phyloP scores from a whole-genome alignment of 2,113 vertebrate species.

The Leucosticte australis region DNA sequence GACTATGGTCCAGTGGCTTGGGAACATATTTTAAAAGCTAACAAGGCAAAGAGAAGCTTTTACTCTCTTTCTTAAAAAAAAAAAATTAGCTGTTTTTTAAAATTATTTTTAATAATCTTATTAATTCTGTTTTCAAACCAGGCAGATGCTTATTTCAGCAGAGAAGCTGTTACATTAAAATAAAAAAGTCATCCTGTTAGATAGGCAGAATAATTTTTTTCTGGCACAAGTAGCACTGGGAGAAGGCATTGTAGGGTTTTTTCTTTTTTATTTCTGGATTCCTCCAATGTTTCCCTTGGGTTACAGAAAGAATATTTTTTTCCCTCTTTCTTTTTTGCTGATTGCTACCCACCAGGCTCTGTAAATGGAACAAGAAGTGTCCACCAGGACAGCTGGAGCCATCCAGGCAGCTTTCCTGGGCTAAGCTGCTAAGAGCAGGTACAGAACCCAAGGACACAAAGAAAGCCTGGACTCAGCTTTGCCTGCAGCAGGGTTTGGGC shows the following conservation, averaged over 20 bases:
- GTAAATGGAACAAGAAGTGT: conserved; percentile 26
- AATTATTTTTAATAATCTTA: background rate
- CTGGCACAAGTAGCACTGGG: conserved; percentile 10
- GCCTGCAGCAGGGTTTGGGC: background rate
- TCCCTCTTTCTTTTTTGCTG: conserved; percentile 30
- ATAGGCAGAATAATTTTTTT: conserved; percentile 49
- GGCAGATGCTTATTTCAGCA: conserved; percentile 24
- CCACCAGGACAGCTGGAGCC: background rate
- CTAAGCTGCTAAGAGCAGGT: background rate
- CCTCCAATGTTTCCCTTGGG: conserved; percentile 39
- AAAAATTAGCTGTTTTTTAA: background rate
- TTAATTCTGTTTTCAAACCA: conserved; percentile 46
- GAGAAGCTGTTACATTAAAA: conserved; percentile 26
- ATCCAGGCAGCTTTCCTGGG: background rate
- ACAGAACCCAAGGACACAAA: background rate
- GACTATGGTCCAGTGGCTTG: background rate
- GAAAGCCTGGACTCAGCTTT: background rate
- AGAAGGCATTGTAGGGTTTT: background rate
- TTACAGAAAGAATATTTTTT: conserved; percentile 5
- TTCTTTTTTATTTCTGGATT: conserved; percentile 53
- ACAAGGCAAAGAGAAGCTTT: conserved; percentile 25
- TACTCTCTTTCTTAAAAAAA: background rate
- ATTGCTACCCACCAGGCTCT: conserved; percentile 60
- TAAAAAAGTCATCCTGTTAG: conserved; percentile 3
- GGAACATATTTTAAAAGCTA: conserved; percentile 32